These are phyloP conservation scores for Haliclystus octoradiatus DNA, from an alignment of 30 jellyfish, hydroid and myxozoan species.

Conservation along the genomic window DNA sequence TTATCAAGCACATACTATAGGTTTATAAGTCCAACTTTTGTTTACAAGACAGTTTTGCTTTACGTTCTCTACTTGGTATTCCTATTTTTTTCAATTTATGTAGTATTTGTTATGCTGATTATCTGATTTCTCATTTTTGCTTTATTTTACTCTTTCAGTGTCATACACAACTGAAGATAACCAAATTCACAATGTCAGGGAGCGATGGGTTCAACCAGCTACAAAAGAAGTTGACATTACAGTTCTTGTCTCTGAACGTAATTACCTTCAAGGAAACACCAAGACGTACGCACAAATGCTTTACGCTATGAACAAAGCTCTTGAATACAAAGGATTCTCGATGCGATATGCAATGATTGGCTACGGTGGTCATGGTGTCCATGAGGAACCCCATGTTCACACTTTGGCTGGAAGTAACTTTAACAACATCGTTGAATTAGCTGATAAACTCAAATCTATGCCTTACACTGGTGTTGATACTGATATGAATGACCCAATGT, in stretches of 20 bases:
- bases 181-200: slow-evolving; percentile 18
- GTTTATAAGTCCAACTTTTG: no score
- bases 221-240: slow-evolving; percentile 70
- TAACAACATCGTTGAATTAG: slow-evolving; percentile 18
- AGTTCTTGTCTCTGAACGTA: slow-evolving; percentile 66
- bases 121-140: no score
- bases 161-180: not conserved
- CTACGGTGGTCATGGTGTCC: slow-evolving; percentile 83
- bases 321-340: slow-evolving; percentile 32
- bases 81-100: no score
- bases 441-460: slow-evolving; percentile 55
- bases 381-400: slow-evolving; percentile 69
- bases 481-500: slow-evolving; percentile 57
- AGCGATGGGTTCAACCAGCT: slow-evolving; percentile 57
- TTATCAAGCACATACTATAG: no score
- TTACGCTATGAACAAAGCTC: slow-evolving; percentile 18
- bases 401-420: slow-evolving; percentile 57
- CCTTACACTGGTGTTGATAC: slow-evolving; percentile 57
- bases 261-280: slow-evolving; percentile 24
- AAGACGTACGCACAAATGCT: slow-evolving; percentile 27
- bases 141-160: no score
- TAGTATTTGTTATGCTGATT: no score
- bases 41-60: no score
- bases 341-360: slow-evolving; percentile 86
- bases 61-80: no score